Conservation (phyloP, 2,888 invertebrate species). For the Tetragnatha montana region DNA sequence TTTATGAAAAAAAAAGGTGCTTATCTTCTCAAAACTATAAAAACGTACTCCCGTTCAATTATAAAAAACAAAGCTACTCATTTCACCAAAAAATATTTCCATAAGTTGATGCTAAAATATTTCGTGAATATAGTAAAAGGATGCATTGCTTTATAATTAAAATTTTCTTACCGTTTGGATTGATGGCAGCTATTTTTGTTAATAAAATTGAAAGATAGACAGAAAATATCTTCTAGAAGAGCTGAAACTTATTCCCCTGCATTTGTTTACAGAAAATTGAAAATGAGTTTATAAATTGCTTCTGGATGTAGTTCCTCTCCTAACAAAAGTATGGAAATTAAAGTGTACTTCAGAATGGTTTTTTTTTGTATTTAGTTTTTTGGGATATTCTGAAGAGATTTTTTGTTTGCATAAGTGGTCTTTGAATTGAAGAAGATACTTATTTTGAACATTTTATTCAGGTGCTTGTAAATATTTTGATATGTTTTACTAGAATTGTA, state of each 20-base stretch:
- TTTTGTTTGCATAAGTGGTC: no score
- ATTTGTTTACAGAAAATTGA: not conserved
- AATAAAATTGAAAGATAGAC: not conserved
- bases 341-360: not conserved
- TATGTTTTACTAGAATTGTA: no score
- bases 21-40: not conserved
- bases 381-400: no score
- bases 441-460: no score
- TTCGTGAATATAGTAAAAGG: not conserved
- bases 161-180: not conserved
- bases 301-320: not conserved
- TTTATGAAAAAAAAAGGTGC: not conserved
- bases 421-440: no score
- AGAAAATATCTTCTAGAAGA: not conserved
- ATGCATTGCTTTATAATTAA: not conserved
- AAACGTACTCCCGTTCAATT: not conserved
- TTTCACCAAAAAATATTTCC: not conserved
- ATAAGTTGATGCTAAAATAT: not conserved
- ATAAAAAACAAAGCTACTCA: not conserved
- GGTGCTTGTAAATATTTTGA: no score
- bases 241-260: not conserved
- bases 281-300: not conserved
- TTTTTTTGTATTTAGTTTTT: no score
- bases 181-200: not conserved
- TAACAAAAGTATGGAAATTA: conserved; percentile 1